Conservation (phyloP, 1,140 invertebrate genomes). For the Papilio machaon region DNA sequence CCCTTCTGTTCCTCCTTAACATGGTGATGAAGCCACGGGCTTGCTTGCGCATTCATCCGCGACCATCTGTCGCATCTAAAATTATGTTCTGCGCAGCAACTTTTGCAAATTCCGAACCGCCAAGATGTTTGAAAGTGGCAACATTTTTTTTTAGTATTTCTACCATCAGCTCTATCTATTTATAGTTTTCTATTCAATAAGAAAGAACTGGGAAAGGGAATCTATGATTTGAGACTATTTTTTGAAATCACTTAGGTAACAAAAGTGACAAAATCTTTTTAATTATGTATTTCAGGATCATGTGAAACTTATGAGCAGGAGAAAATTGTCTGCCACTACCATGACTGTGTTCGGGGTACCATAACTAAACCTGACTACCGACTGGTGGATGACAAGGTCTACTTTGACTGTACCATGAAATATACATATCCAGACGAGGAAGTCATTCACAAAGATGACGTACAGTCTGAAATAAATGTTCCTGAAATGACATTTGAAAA, state of each 20-base stretch:
- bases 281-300: constrained; percentile 77
- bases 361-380: constrained; percentile 70
- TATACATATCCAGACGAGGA: constrained; percentile 62
- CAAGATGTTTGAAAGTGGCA: no score
- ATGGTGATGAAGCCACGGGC: no score
- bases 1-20: no score
- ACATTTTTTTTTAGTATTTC: no score
- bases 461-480: constrained; percentile 39
- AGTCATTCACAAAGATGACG: constrained; percentile 40
- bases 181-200: neutral
- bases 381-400: constrained; percentile 72
- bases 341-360: constrained; percentile 82
- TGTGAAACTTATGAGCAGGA: constrained; percentile 87
- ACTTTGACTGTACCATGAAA: constrained; percentile 77
- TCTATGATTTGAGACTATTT: no score
- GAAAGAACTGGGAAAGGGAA: no score
- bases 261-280: neutral
- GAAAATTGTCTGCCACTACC: constrained; percentile 83
- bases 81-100: no score
- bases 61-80: no score
- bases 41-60: no score
- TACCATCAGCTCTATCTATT: no score
- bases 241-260: no score
- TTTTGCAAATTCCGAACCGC: no score
- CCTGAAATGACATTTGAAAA: constrained; percentile 43